These are phyloP conservation scores for Galeopsomyia nigrocyanea DNA, from an alignment of 2,888 invertebrate genomes.

Conservation along the genomic window DNA sequence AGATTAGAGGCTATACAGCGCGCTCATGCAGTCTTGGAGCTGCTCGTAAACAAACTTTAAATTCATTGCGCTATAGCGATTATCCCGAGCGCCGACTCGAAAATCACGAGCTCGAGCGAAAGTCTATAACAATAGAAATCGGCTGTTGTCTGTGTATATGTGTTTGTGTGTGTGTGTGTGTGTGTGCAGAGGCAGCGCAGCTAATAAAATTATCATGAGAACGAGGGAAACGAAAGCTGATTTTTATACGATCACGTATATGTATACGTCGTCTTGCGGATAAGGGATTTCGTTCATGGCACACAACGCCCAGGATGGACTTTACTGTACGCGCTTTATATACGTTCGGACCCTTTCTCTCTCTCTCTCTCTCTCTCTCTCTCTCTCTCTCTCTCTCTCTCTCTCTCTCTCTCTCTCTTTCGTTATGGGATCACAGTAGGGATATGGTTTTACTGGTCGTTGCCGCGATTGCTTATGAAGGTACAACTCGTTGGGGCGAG, in stretches of 20 bases:
- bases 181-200: not conserved
- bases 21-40: no score
- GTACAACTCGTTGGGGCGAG: not conserved
- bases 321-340: not conserved
- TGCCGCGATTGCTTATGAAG: conserved; percentile 34
- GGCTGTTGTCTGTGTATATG: not conserved
- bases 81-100: no score
- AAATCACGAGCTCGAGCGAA: not conserved
- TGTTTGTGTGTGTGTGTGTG: no score
- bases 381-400: conserved; percentile 11
- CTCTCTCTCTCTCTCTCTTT: conserved; percentile 17
- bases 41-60: no score
- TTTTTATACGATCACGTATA: no score
- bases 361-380: conserved; percentile 18
- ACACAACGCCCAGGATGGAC: conserved; percentile 2
- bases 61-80: no score
- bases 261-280: no score
- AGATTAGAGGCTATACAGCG: not conserved
- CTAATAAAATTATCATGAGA: conserved; percentile 40
- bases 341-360: conserved; percentile 13
- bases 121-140: conserved; percentile 29
- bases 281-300: not conserved
- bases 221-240: conserved; percentile 29
- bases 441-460: conserved; percentile 24
- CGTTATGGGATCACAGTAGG: conserved; percentile 15